Conservation (phyloP, 2,113 vertebrate species). For the Cinclus mexicanus region DNA sequence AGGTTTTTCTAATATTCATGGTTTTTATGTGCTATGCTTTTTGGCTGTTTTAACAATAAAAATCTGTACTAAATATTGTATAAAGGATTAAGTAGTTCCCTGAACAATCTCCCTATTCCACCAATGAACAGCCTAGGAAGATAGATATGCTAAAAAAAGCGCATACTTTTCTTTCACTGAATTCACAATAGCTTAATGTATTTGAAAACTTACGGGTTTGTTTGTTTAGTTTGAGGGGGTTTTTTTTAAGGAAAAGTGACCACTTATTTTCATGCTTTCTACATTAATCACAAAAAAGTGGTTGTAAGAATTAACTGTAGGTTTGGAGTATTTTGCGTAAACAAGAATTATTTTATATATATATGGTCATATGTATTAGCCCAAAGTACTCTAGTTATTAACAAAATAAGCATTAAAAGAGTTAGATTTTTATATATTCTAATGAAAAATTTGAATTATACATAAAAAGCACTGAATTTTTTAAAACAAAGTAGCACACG, state of each 20-base stretch:
- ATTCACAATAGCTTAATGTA: background rate
- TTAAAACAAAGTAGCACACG: background rate
- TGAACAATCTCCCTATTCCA: background rate
- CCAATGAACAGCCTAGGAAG: background rate
- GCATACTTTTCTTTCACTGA: background rate
- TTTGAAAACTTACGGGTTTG: background rate
- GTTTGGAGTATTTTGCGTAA: background rate
- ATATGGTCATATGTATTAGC: background rate
- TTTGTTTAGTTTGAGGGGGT: accelerated
- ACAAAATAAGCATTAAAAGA: background rate
- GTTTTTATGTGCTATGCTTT: background rate
- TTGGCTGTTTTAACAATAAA: background rate
- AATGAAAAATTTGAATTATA: background rate
- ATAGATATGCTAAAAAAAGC: background rate
- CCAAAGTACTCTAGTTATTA: background rate
- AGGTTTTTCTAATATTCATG: background rate
- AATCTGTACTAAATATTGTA: background rate
- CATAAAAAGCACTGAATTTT: background rate
- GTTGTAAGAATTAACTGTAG: background rate
- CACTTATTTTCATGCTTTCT: background rate
- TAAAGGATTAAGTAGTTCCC: background rate
- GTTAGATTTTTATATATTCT: background rate
- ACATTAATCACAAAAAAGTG: background rate
- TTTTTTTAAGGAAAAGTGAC: background rate
- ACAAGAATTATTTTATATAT: background rate